Base-by-base conservation (phyloP, 1,140 invertebrate genomes). In the Geopemphigus sp. region DNA sequence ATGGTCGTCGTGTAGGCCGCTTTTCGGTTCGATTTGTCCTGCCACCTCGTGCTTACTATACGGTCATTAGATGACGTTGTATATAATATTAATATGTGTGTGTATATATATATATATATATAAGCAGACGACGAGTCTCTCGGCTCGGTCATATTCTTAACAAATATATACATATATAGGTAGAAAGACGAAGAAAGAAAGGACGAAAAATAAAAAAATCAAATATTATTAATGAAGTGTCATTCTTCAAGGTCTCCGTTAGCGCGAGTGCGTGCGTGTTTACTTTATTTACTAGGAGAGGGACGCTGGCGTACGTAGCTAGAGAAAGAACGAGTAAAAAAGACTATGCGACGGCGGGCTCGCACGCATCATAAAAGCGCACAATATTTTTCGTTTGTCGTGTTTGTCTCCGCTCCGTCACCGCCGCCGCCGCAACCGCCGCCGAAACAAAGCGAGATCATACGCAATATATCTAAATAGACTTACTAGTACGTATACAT, bases 151-250 rank as follows among this genome's bases (percentile, higher is more conserved):
- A n/a, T n/a, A n/a, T n/a, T n/a, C n/a, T n/a, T n/a, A n/a, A n/a
- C n/a, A n/a, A n/a, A 24, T 54, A 54, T 54, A 22, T 19, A 26
- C 68, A 17, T 54, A 54, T 5, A 32, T 12, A n/a, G 22, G 15
- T 22, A 8, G 8, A 24, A n/a, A 47, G 66, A 24, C 19, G 47
- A 10, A 47, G 50, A 29, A 29, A 76, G 53, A 59, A 76, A 76
- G 19, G 56, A 76, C 56, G 32, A 76, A 22, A 22, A 59, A 76
- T 39, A 59, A 57, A 39, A 56, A 63, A 63, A 78, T 63, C 56
- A 78, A 78, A 78, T 63, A 47, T 78, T 78, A 78, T 78, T 78
- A 78, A 78, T 78, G 74, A 78, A 78, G 74, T 78, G 74, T 78
- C 74, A 78, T 78, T 78, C 57, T 50, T 63, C 74, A 78, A 78